These are phyloP conservation scores for Mactromeris polynyma DNA, from an alignment of 2,888 invertebrate genomes.

Conservation along the genomic window DNA sequence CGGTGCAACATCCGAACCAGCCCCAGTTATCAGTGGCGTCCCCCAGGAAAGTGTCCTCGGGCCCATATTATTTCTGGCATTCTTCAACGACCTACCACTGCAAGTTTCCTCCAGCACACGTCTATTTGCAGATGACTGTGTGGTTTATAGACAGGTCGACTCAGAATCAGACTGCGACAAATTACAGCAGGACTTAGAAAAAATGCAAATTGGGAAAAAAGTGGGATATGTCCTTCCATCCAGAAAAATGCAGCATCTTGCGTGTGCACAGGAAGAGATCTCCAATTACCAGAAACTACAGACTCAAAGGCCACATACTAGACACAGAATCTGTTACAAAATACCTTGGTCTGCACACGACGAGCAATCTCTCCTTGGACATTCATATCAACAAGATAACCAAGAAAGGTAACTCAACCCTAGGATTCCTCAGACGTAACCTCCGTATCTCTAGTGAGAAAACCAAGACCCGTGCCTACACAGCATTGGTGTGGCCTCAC, in stretches of 20 bases:
- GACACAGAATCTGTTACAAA: neutral
- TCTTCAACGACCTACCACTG: neutral
- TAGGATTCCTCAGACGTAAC: neutral
- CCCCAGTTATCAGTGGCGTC: neutral
- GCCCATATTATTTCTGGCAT: too few relatives aligned
- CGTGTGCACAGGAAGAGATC: neutral
- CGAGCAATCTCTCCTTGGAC: too few relatives aligned
- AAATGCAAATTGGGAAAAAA: neutral
- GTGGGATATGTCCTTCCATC: neutral
- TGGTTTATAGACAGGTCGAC: neutral
- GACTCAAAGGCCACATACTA: neutral
- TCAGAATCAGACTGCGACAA: neutral
- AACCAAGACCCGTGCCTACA: neutral
- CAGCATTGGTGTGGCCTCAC: neutral
- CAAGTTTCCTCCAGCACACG: neutral
- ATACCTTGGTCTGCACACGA: neutral
- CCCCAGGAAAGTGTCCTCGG: slow-evolving; percentile 10
- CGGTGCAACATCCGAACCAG: slow-evolving; percentile 31
- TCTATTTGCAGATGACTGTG: neutral
- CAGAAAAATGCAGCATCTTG: neutral
- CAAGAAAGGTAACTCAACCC: neutral
- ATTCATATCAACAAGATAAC: neutral
- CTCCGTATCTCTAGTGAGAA: neutral
- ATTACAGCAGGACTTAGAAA: neutral
- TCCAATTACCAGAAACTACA: neutral